phyloP scores from a whole-genome alignment of 2,797 vertebrate species.

The Nyctalus aviator region DNA sequence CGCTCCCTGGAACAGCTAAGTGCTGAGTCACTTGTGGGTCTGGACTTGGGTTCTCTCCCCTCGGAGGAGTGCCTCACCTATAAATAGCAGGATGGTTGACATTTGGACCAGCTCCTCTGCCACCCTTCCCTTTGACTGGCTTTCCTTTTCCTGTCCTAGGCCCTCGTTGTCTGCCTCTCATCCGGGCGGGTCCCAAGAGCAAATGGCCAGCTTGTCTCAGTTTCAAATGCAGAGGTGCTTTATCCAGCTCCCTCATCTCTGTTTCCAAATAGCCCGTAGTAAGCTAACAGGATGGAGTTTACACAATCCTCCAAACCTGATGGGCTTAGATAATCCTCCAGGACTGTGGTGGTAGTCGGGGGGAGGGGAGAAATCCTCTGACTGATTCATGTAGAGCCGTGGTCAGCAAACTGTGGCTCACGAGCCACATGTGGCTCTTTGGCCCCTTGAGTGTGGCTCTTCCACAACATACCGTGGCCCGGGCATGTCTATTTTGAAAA shows the following conservation, averaged over 20 bases:
- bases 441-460: too few relatives aligned
- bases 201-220: background rate
- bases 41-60: constrained; percentile 11
- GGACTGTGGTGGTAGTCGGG: background rate
- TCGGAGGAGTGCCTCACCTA: background rate
- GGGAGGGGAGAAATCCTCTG: background rate
- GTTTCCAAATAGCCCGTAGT: constrained; percentile 16
- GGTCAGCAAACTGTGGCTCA: too few relatives aligned
- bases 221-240: background rate
- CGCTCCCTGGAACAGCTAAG: background rate
- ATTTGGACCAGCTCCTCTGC: background rate
- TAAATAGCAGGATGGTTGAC: background rate
- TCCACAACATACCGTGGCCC: too few relatives aligned
- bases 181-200: background rate
- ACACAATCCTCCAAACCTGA: background rate
- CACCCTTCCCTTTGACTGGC: background rate
- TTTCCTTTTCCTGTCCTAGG: background rate
- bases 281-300: background rate
- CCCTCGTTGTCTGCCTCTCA: background rate
- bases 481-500: too few relatives aligned
- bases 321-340: background rate
- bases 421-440: too few relatives aligned
- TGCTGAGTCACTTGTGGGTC: background rate
- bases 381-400: background rate
- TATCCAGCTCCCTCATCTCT: background rate